Percentiles rank a stretch among this genome's conserved stretches.
These are phyloP conservation scores for Shargacucullia verbasci DNA, from an alignment of 2,888 invertebrate genomes.

Conservation along the genomic window DNA sequence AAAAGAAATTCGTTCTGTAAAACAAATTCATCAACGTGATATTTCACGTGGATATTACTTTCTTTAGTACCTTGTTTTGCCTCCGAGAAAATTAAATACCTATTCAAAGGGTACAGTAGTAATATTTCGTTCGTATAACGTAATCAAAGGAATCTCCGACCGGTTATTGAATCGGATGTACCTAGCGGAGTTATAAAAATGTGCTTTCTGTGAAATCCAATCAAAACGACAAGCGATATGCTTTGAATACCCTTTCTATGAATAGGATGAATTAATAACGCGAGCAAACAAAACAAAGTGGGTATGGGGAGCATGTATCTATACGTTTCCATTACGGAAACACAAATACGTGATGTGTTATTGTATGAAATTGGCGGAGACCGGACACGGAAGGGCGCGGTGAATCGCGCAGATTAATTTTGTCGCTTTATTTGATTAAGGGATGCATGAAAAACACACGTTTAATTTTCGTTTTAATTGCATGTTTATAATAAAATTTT, in stretches of 20 bases:
- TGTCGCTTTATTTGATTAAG: slow-evolving; percentile 69
- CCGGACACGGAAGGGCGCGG: slow-evolving; percentile 65
- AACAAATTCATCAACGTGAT: slow-evolving; percentile 53
- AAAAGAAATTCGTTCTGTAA: slow-evolving; percentile 66
- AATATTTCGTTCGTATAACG: slow-evolving; percentile 42
- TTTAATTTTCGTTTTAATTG: slow-evolving; percentile 55
- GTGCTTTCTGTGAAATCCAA: slow-evolving; percentile 76
- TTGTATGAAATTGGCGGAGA: slow-evolving; percentile 80
- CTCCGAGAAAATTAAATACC: slow-evolving; percentile 44
- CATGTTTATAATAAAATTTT: slow-evolving; percentile 49
- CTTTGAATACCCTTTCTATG: slow-evolving; percentile 71
- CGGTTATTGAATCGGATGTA: slow-evolving; percentile 62
- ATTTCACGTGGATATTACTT: slow-evolving; percentile 49
- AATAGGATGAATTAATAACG: slow-evolving; percentile 78
- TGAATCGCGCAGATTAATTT: slow-evolving; percentile 72
- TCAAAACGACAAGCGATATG: slow-evolving; percentile 73
- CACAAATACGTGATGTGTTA: slow-evolving; percentile 76
- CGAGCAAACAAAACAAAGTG: slow-evolving; percentile 71
- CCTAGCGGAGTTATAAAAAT: slow-evolving; percentile 61
- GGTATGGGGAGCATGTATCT: slow-evolving; percentile 47
- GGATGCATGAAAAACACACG: slow-evolving; percentile 53
- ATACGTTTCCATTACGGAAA: slow-evolving; percentile 71
- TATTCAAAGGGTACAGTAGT: slow-evolving; percentile 47
- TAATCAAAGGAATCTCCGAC: slow-evolving; percentile 58
- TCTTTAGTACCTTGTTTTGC: slow-evolving; percentile 28